Evolutionary conservation across 1,140 invertebrate genomes (phyloP).

Genomic region (Drosophila pseudoananassae): DNA sequence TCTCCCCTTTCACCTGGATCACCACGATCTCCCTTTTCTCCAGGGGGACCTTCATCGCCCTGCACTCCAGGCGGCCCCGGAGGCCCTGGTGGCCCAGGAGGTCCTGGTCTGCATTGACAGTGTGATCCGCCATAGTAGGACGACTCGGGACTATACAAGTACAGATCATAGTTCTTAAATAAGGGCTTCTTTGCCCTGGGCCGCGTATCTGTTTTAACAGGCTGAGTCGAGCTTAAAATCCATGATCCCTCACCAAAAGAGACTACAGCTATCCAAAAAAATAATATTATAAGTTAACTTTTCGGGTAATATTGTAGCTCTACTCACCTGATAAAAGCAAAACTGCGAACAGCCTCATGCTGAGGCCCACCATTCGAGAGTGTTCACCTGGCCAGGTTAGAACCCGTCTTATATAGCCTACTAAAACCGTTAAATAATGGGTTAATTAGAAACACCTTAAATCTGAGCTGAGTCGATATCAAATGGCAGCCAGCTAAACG

Average conservation of each 20-base stretch:
- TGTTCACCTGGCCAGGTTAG: slow-evolving; percentile 16
- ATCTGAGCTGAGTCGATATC: slow-evolving; percentile 27
- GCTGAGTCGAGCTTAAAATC: slow-evolving; percentile 5
- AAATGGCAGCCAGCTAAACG: slow-evolving; percentile 10
- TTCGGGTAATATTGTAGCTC: neutral
- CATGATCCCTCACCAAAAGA: slow-evolving; percentile 23
- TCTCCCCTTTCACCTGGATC: slow-evolving; percentile 24
- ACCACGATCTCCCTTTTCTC: slow-evolving; percentile 27
- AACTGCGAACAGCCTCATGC: slow-evolving; percentile 43
- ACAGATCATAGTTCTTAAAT: slow-evolving; percentile 8
- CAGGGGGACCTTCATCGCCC: slow-evolving; percentile 17
- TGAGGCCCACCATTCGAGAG: slow-evolving; percentile 20
- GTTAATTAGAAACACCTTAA: slow-evolving; percentile 50
- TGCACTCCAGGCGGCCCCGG: slow-evolving; percentile 18
- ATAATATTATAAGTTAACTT: neutral
- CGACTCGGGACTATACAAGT: slow-evolving; percentile 23
- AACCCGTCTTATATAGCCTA: slow-evolving; percentile 42
- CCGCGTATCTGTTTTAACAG: neutral
- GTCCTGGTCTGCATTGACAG: slow-evolving; percentile 32
- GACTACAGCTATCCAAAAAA: slow-evolving; percentile 20
- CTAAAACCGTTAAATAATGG: slow-evolving; percentile 34
- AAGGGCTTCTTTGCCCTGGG: slow-evolving; percentile 4
- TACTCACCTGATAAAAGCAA: slow-evolving; percentile 37
- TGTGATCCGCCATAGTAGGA: slow-evolving; percentile 3
- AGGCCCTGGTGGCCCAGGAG: slow-evolving; percentile 29